Conservation (phyloP, 2,113 vertebrate species). For the Tor tambroides region DNA sequence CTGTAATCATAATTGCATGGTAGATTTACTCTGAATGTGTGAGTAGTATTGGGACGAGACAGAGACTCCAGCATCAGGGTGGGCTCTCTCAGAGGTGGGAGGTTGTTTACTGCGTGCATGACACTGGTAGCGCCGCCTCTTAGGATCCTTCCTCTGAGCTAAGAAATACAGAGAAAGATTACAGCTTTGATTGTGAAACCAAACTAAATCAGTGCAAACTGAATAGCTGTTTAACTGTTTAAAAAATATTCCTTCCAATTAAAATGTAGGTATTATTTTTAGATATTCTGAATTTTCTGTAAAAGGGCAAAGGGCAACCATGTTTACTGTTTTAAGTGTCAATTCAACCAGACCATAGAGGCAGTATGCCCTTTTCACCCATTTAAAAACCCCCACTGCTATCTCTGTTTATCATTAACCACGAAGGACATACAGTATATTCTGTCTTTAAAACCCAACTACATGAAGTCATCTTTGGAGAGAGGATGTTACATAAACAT, state of each 20-base stretch:
- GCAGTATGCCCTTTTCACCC: neutral
- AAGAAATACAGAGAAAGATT: conserved; percentile 10
- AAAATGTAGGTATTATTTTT: neutral
- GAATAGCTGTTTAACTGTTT: neutral
- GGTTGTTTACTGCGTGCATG: conserved; percentile 63
- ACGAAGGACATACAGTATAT: neutral
- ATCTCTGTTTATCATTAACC: conserved; percentile 8
- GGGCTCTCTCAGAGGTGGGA: conserved; percentile 72
- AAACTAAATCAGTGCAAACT: neutral
- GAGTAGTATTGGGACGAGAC: conserved; percentile 82
- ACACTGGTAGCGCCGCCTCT: conserved; percentile 73
- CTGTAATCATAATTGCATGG: neutral
- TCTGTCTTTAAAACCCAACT: neutral
- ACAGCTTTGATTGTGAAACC: neutral
- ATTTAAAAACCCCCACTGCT: neutral
- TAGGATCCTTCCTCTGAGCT: conserved; percentile 69
- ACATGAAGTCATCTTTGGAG: neutral
- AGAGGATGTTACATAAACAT: neutral
- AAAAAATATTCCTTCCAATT: neutral
- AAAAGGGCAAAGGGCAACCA: neutral
- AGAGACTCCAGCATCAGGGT: conserved; percentile 64
- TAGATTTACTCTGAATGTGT: conserved; percentile 74
- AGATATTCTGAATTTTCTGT: neutral
- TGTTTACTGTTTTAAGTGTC: neutral
- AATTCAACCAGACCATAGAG: neutral